Base-by-base conservation (phyloP, 1,140 invertebrate genomes). In the Sminthurides bifidus region DNA sequence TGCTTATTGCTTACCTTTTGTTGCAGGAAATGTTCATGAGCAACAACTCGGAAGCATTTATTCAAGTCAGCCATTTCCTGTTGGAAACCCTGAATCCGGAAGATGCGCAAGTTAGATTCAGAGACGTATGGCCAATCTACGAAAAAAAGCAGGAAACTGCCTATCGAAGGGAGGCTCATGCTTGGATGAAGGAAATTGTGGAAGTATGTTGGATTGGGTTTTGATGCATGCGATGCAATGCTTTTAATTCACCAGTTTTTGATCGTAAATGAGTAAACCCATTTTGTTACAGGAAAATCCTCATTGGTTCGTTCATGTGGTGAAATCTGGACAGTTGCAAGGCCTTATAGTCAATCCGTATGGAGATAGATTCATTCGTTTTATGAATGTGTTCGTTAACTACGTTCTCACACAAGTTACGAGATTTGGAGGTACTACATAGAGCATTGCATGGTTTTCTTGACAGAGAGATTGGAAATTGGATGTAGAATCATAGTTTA, bases 111-210 rank as follows among this genome's bases (percentile, higher is more conserved):
- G 12, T 23, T 1, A 27, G 54, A 38, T 61, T 61, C 45, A 31
- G 59, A 1, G 44, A 57, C 29, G 14, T 21, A 37, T 61, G 59
- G 59, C 59, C 59, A 15, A 56, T 57, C n/a, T 61, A 61, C 24
- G 59, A 61, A 29, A 61, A 57, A 31, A 61, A 57, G 43, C 24
- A 46, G 27, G 59, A 61, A 26, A 40, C 50, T 27, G 6, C 54
- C 0, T 61, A 48, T 24, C 50, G 59, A 3, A 23, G 59, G 27
- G 59, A 35, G 4, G 52, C 45, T 12, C 33, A 54, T 15, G 51
- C 52, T 19, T 61, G 59, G 59, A 24, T 57, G 0, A 57, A 57
- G 29, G 44, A 57, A 50, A 45, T 60, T 33, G 31, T 60, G 14
- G 27, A 41, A 35, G 58, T 59, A 50, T 15, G 23, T 4, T 29